Conservation (phyloP, 2,113 vertebrate genomes). For the Scolopax mira region DNA sequence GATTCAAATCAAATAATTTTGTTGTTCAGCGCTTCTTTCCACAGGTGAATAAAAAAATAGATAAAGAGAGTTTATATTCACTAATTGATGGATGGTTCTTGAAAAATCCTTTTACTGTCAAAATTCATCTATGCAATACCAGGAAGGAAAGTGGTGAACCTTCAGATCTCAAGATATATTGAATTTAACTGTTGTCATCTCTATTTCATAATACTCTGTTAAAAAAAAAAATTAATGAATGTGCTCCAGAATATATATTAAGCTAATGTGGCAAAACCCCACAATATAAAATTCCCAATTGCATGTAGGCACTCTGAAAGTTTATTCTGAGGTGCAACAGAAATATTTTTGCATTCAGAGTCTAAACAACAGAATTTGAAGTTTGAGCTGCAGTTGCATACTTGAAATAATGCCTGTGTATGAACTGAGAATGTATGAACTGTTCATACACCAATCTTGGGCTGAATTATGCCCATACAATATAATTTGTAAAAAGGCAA, state of each 20-base stretch:
- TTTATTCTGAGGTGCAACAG: background rate
- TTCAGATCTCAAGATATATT: background rate
- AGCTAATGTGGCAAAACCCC: background rate
- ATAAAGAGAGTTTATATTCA: background rate
- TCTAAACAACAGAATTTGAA: background rate
- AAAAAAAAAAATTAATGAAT: background rate
- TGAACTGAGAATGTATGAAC: background rate
- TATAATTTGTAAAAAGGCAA: background rate
- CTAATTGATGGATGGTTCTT: background rate
- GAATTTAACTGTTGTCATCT: background rate
- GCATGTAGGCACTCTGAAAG: background rate
- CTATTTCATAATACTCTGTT: background rate
- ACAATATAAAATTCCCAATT: background rate
- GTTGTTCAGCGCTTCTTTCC: background rate
- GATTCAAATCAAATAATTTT: background rate
- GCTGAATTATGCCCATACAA: background rate
- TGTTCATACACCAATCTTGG: background rate
- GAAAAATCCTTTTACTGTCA: background rate
- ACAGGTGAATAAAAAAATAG: background rate
- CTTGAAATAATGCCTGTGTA: background rate
- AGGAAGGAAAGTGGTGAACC: background rate
- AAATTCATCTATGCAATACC: background rate
- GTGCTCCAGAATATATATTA: background rate
- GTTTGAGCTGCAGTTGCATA: background rate
- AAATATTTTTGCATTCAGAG: background rate